Evolutionary conservation across 2,888 invertebrate species (phyloP), one percentile per base, ranked within the genome.

Genomic region (Conomelus anceps): DNA sequence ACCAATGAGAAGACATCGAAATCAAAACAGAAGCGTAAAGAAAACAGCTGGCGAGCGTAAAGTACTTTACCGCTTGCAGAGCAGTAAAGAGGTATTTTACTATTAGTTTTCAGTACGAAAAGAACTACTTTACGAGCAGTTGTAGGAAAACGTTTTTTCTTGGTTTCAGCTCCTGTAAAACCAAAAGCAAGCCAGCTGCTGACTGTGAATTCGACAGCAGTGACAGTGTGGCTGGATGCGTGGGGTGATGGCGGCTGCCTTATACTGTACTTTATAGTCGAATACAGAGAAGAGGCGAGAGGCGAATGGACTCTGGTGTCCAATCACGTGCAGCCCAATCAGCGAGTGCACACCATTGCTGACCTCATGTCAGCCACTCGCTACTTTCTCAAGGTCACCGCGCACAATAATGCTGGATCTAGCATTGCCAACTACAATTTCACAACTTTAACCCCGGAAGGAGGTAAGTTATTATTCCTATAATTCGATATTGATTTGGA

Each of bases 221-320:
- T 97, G 89, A 97, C 97, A 0, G 95, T 97, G 23, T 97, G 97
- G 96, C 93, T 98, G 91, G 97, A 97, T 93, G 96, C 96, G 0
- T 98, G 98, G 98, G 96, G 97, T 63, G 97, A 98, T 92, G 97
- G 97, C 0, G 98, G 98, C 23, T 98, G 98, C 92, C 97, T 97
- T 1, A 97, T 98, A 91, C 94, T 97, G 11, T 97, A 97, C 93
- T 98, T 97, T 92, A 96, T 96, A 91, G 96, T 98, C 84, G 97
- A 98, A 92, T 98, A 97, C 92, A 94, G 95, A 90, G 94, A 95
- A 89, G 94, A 95, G 86, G 94, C 94, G 85, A 95, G 96, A 91
- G 94, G 95, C 17, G 94, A 96, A 92, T 97, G 97, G 97, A 87
- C 94, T 0, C 94, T 97, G 89, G 96, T 97, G 0, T 96, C 97